Conservation (phyloP, 2,797 vertebrate species). For the Alcedo quadribrachys region DNA sequence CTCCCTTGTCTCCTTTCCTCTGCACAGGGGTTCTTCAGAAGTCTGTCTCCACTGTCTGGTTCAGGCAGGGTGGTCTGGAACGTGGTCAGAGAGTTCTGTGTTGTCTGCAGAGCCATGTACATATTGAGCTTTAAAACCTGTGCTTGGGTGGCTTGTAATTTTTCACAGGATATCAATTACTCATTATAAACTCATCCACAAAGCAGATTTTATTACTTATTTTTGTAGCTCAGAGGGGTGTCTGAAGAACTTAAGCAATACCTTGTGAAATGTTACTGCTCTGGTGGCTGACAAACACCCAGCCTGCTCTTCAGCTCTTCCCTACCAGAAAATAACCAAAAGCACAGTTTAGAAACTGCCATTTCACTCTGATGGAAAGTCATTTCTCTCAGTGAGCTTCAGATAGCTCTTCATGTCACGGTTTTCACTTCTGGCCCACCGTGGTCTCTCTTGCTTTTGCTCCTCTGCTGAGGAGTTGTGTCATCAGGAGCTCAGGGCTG, state of each 20-base stretch:
- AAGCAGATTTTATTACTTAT: background rate
- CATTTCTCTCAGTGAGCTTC: background rate
- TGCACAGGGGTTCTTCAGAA: background rate
- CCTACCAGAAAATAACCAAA: background rate
- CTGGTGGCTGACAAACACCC: background rate
- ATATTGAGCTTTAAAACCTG: background rate
- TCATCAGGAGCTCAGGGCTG: background rate
- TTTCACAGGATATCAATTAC: background rate
- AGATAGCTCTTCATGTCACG: background rate
- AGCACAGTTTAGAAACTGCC: background rate
- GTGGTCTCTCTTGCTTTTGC: background rate
- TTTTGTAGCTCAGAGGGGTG: background rate
- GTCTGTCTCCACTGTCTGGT: background rate
- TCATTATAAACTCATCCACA: background rate
- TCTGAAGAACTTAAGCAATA: background rate
- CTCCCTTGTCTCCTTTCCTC: background rate
- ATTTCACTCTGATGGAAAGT: background rate
- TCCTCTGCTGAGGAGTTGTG: too few relatives aligned
- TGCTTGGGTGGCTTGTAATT: background rate
- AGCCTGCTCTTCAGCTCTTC: background rate
- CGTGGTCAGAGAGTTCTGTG: rapidly evolving
- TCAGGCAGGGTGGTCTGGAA: background rate
- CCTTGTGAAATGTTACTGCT: background rate
- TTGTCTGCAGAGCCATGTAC: background rate
- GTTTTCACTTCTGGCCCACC: background rate